Conservation (phyloP, 2,797 vertebrate genomes). For the Hypotaenidia philippensis region DNA sequence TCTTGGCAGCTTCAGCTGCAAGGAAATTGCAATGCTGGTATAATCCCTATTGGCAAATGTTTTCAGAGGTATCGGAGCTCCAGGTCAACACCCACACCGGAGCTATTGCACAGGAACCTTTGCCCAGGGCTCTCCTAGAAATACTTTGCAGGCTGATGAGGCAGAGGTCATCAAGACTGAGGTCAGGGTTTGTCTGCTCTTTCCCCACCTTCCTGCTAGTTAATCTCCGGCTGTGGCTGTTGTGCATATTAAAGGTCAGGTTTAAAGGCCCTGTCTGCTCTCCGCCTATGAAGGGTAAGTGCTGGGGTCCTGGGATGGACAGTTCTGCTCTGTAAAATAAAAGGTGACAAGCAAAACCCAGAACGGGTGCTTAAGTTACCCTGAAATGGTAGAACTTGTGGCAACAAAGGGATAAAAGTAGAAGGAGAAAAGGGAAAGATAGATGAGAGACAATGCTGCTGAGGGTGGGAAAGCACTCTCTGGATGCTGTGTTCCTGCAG, state of each 20-base stretch:
- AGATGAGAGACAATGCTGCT: not conserved
- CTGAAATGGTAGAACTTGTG: not conserved
- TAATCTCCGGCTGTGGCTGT: not conserved
- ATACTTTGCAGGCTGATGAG: not conserved
- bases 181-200: not conserved
- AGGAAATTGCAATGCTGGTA: not conserved
- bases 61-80: not conserved
- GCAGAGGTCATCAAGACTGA: not conserved
- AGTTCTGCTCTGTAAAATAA: not conserved
- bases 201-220: not conserved
- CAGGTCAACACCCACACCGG: not conserved
- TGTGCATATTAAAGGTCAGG: not conserved
- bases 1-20: not conserved
- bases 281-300: not conserved
- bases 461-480: not conserved
- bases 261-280: not conserved
- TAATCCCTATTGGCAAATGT: not conserved
- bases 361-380: not conserved
- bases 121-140: constrained; percentile 1
- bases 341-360: not conserved
- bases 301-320: not conserved
- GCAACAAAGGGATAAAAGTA: not conserved
- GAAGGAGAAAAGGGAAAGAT: not conserved
- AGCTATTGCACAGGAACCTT: constrained; percentile 35
- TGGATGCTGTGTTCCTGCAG: not conserved